Evolutionary conservation across 2,113 vertebrate species (phyloP).

Genomic region (Dipodomys stephensi): DNA sequence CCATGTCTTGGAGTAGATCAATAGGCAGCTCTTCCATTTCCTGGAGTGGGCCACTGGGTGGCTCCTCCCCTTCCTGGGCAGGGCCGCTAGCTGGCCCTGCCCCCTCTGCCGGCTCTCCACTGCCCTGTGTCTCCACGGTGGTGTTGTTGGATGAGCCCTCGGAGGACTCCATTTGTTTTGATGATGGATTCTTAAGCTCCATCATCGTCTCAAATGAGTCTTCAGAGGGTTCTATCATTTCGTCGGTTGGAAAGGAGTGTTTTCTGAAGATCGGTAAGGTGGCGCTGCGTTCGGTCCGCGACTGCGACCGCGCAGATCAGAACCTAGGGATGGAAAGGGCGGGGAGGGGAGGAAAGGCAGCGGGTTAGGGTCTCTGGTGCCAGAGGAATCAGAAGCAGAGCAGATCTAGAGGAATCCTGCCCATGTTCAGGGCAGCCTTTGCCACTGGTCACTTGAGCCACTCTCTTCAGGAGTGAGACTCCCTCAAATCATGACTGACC

Average conservation of each 20-base stretch:
- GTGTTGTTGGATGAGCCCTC: slow-evolving; percentile 79
- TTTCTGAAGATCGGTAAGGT: slow-evolving; percentile 78
- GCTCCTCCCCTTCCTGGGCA: neutral
- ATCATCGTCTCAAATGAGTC: slow-evolving; percentile 85
- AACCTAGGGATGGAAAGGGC: neutral
- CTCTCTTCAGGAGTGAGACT: neutral
- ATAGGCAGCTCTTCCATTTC: slow-evolving; percentile 65
- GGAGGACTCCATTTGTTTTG: slow-evolving; percentile 85
- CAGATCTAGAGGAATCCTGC: neutral
- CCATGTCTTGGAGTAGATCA: slow-evolving; percentile 64
- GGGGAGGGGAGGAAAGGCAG: neutral
- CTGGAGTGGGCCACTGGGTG: slow-evolving; percentile 53
- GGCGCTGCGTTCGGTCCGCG: neutral
- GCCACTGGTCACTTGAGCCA: neutral
- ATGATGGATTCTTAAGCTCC: slow-evolving; percentile 85
- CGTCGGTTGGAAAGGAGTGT: slow-evolving; percentile 68
- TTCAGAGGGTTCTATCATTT: slow-evolving; percentile 83
- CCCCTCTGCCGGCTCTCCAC: neutral
- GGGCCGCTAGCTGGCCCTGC: neutral
- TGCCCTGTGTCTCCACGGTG: neutral
- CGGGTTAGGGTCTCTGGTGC: slow-evolving; percentile 38
- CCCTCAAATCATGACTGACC: neutral
- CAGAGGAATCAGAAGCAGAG: neutral
- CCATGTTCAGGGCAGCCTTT: neutral
- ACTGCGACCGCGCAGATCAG: neutral